A percentile compares a stretch with the other conserved stretches of the same genome.
Conservation (phyloP, 2,113 vertebrate species). For the Notiomystis cincta region DNA sequence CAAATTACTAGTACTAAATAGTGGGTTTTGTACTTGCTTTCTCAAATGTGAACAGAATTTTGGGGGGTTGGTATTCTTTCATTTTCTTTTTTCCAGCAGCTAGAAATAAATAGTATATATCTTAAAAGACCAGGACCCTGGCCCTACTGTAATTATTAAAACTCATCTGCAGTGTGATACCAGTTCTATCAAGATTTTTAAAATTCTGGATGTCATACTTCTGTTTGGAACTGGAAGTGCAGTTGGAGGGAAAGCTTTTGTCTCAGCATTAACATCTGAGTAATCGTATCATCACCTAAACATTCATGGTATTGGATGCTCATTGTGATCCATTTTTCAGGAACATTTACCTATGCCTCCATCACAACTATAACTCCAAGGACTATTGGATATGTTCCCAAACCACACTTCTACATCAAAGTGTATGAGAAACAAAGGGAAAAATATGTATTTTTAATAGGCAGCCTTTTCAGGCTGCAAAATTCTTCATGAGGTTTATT, state of each 20-base stretch:
- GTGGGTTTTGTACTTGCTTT: neutral
- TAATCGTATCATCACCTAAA: neutral
- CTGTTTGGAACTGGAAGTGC: neutral
- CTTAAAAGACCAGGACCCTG: neutral
- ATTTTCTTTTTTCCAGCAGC: neutral
- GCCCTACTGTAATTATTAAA: neutral
- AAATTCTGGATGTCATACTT: neutral
- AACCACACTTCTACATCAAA: neutral
- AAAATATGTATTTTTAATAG: neutral
- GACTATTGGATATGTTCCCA: neutral
- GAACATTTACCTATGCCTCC: neutral
- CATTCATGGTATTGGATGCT: neutral
- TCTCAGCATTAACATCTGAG: neutral
- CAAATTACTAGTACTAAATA: neutral
- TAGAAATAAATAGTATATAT: neutral
- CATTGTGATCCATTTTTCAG: neutral
- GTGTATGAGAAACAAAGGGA: neutral
- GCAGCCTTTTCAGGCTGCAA: neutral
- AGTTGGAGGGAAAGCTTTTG: neutral
- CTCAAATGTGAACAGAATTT: neutral
- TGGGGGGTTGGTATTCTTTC: rapidly evolving
- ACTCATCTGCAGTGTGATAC: neutral
- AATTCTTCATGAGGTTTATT: neutral
- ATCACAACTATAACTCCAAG: neutral
- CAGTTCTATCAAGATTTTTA: neutral